Percentiles rank a stretch among this genome's conserved stretches.
Conservation (phyloP, 2,888 invertebrate genomes). For the Tethea ocularis region DNA sequence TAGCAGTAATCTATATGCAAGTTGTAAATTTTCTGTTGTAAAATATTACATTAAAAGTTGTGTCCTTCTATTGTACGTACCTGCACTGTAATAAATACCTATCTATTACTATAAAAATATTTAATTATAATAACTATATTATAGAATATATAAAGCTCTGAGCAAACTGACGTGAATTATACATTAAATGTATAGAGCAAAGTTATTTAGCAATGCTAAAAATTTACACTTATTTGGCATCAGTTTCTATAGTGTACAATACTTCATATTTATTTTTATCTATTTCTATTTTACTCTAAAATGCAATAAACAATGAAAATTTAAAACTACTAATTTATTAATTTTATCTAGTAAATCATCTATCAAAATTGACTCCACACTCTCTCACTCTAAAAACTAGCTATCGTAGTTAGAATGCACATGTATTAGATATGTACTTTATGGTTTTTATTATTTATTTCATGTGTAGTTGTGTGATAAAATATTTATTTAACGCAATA, state of each 20-base stretch:
- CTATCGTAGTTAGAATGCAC: slow-evolving; percentile 57
- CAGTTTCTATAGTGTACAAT: neutral
- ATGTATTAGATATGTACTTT: slow-evolving; percentile 41
- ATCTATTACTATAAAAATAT: slow-evolving; percentile 23
- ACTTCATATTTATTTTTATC: neutral
- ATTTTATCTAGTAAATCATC: neutral
- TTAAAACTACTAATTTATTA: neutral
- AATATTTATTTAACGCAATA: slow-evolving; percentile 2
- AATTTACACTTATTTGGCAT: neutral
- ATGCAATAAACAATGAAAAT: neutral
- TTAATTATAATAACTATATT: slow-evolving; percentile 20
- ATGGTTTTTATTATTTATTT: slow-evolving; percentile 34
- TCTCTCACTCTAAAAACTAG: slow-evolving; percentile 50
- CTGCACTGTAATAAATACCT: slow-evolving; percentile 30
- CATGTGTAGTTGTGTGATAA: slow-evolving; percentile 26
- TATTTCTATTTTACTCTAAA: neutral
- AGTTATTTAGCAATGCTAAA: neutral
- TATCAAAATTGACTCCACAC: slow-evolving; percentile 19
- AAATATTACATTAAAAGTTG: slow-evolving; percentile 18
- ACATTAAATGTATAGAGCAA: neutral
- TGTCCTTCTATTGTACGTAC: slow-evolving; percentile 25
- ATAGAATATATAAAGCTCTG: neutral
- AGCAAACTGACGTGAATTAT: neutral
- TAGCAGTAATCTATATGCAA: no score
- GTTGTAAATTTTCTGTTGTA: slow-evolving; percentile 13